phyloP scores from a whole-genome alignment of 2,888 invertebrate species.

The Philaethria dido region DNA sequence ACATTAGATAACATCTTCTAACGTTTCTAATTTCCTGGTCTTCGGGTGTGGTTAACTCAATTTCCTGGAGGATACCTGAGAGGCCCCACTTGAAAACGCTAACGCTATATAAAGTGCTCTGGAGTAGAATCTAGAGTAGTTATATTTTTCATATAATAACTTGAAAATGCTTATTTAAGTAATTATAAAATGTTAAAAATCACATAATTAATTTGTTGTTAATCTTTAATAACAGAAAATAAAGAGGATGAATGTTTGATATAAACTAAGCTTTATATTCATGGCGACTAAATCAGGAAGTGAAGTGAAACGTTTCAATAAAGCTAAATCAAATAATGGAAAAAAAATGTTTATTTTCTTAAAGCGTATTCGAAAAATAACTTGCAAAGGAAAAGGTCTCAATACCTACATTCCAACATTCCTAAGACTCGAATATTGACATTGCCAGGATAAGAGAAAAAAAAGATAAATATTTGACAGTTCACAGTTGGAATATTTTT shows the following conservation, averaged over 20 bases:
- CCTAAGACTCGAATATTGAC: constrained; percentile 62
- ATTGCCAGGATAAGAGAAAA: constrained; percentile 61
- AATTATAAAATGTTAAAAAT: background rate
- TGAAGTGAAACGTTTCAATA: constrained; percentile 27
- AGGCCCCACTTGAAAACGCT: constrained; percentile 63
- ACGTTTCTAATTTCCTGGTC: constrained; percentile 83
- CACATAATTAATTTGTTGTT: background rate
- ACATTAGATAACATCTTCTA: constrained; percentile 81
- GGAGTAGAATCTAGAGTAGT: background rate
- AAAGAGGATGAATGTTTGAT: background rate
- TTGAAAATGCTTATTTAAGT: background rate
- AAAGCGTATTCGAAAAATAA: constrained; percentile 60
- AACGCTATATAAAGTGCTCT: constrained; percentile 52
- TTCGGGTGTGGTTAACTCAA: constrained; percentile 81
- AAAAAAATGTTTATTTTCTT: constrained; percentile 58
- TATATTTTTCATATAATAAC: background rate
- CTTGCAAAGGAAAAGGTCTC: constrained; percentile 59
- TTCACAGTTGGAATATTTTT: constrained; percentile 60
- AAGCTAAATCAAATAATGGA: constrained; percentile 33
- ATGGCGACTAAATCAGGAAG: constrained; percentile 58
- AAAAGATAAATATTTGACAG: constrained; percentile 63
- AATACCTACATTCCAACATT: constrained; percentile 63
- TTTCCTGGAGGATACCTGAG: constrained; percentile 79
- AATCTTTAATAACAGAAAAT: background rate
- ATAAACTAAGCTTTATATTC: constrained; percentile 43